These are phyloP conservation scores for Toxotes jaculatrix DNA, from an alignment of 2,113 vertebrate species.

Conservation along the genomic window DNA sequence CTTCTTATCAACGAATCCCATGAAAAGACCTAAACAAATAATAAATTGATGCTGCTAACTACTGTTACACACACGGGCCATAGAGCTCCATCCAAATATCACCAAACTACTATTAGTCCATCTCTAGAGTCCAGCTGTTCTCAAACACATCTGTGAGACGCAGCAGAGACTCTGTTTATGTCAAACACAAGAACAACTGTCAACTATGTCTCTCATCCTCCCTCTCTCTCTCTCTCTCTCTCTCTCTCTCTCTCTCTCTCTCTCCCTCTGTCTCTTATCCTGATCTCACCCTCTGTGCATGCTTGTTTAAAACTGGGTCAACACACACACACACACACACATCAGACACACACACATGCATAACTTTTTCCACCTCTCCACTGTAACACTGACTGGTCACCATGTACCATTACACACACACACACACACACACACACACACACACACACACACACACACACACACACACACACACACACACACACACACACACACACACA, in stretches of 20 bases:
- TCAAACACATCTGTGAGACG: background rate
- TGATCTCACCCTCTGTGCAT: conserved; percentile 19
- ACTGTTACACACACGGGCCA: no score
- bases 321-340: conserved; percentile 15
- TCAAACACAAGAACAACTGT: conserved; percentile 46
- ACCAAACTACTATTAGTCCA: background rate
- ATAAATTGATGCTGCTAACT: background rate
- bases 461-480: conserved; percentile 5
- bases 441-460: conserved; percentile 7
- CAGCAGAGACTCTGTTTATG: conserved; percentile 9
- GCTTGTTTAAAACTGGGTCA: conserved; percentile 63
- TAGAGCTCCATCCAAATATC: no score
- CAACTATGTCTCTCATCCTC: background rate
- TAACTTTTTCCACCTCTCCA: conserved; percentile 59
- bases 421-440: background rate
- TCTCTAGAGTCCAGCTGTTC: background rate
- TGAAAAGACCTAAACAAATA: background rate
- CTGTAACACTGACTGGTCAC: conserved; percentile 46
- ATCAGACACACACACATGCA: conserved; percentile 28
- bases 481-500: background rate
- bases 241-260: background rate
- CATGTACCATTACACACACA: conserved; percentile 2
- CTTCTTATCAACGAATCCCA: background rate
- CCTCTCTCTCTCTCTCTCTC: background rate
- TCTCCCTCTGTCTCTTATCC: background rate